Percentiles rank a stretch among this genome's conserved stretches.
Evolutionary conservation across 2,888 invertebrate genomes (phyloP).

Genomic region (Andrena bucephala): DNA sequence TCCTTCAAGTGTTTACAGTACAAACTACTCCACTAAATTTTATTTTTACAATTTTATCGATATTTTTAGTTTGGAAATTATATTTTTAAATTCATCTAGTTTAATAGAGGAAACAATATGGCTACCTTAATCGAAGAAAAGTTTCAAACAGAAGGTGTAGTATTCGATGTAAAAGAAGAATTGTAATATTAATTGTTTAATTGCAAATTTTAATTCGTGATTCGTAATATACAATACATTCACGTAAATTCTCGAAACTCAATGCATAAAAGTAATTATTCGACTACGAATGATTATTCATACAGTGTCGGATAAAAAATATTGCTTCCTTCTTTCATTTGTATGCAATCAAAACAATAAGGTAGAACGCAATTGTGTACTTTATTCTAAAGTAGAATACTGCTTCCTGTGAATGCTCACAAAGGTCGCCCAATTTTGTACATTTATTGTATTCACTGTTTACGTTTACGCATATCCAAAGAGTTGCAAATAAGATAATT

Average conservation of each 20-base stretch:
- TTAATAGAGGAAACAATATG: neutral
- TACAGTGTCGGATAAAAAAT: too few species aligned
- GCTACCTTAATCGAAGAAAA: neutral
- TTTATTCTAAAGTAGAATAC: neutral
- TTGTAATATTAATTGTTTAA: neutral
- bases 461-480: neutral
- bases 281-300: too few species aligned
- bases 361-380: neutral
- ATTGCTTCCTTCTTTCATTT: too few species aligned
- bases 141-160: neutral
- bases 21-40: neutral
- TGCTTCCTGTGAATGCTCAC: neutral
- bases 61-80: too few species aligned
- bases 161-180: neutral
- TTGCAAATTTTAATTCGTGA: too few species aligned
- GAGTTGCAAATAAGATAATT: slow-evolving; percentile 53
- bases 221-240: too few species aligned
- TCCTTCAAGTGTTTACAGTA: neutral
- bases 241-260: too few species aligned
- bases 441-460: slow-evolving; percentile 16
- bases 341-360: neutral
- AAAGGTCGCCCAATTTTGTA: neutral
- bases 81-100: too few species aligned
- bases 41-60: too few species aligned
- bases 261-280: too few species aligned